Percentiles rank a stretch among this genome's conserved stretches.
phyloP scores from a whole-genome alignment of 1,140 invertebrate species.

The Lethrus apterus region DNA sequence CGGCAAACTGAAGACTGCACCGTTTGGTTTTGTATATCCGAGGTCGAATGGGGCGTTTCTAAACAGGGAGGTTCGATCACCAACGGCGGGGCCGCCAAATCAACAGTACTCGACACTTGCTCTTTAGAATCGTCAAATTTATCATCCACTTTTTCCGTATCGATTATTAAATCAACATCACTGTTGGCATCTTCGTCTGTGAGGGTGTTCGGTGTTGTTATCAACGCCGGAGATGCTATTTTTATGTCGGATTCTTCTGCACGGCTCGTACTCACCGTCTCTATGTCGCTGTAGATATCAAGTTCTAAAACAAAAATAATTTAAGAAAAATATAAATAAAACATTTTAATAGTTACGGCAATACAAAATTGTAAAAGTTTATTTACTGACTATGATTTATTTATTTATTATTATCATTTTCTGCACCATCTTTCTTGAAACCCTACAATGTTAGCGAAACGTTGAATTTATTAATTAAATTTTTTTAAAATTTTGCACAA shows the following conservation, averaged over 20 bases:
- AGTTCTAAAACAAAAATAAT: slow-evolving; percentile 42
- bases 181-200: slow-evolving; percentile 31
- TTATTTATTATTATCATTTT: too few species aligned
- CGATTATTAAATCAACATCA: slow-evolving; percentile 59
- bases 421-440: too few species aligned
- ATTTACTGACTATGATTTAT: too few species aligned
- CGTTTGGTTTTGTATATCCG: slow-evolving; percentile 17
- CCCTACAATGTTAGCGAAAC: too few species aligned
- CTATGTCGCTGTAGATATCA: slow-evolving; percentile 51
- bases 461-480: too few species aligned
- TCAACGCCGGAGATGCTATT: slow-evolving; percentile 4
- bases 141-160: slow-evolving; percentile 43
- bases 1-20: slow-evolving; percentile 24
- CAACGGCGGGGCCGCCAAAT: background rate
- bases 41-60: background rate
- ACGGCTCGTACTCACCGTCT: slow-evolving; percentile 34
- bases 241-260: slow-evolving; percentile 22
- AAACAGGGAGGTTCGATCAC: background rate
- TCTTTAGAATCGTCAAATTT: slow-evolving; percentile 36
- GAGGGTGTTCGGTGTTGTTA: background rate
- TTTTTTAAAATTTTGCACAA: too few species aligned
- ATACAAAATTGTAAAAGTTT: too few species aligned
- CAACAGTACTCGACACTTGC: slow-evolving; percentile 16
- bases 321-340: too few species aligned
- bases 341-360: too few species aligned